Percentiles rank a stretch among this genome's conserved stretches.
These are phyloP conservation scores for Ostrea edulis DNA, from an alignment of 1,140 invertebrate species.

Conservation along the genomic window DNA sequence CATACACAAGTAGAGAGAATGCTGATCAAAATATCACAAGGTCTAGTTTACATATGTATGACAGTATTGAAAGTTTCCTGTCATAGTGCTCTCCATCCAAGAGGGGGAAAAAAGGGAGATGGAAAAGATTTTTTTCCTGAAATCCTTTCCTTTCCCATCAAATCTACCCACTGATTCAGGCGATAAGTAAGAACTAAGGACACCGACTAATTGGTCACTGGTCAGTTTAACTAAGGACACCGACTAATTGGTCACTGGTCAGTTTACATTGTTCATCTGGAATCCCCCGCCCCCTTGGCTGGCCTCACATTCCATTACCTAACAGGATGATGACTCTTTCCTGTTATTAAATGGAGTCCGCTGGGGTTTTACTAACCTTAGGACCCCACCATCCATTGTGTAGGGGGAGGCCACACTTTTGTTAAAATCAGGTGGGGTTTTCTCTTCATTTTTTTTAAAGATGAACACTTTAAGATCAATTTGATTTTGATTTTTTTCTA, in stretches of 20 bases:
- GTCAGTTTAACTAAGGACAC: neutral
- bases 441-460: neutral
- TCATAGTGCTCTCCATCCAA: neutral
- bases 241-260: neutral
- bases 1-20: neutral
- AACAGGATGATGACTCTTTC: conserved; percentile 1
- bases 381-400: neutral
- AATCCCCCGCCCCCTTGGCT: neutral
- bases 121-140: neutral
- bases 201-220: neutral
- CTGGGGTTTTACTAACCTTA: neutral
- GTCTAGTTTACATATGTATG: neutral
- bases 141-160: too few species aligned
- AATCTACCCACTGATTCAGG: too few species aligned
- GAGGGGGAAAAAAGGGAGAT: neutral
- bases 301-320: conserved; percentile 22
- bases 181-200: neutral
- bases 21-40: neutral
- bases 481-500: neutral
- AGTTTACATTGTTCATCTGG: neutral
- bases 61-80: neutral
- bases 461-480: neutral
- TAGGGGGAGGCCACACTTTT: neutral
- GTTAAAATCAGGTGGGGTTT: neutral
- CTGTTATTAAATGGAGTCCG: neutral